A percentile compares a stretch with the other conserved stretches of the same genome.
phyloP scores from a whole-genome alignment of 2,888 invertebrate genomes.

The Podabrus alpinus region DNA sequence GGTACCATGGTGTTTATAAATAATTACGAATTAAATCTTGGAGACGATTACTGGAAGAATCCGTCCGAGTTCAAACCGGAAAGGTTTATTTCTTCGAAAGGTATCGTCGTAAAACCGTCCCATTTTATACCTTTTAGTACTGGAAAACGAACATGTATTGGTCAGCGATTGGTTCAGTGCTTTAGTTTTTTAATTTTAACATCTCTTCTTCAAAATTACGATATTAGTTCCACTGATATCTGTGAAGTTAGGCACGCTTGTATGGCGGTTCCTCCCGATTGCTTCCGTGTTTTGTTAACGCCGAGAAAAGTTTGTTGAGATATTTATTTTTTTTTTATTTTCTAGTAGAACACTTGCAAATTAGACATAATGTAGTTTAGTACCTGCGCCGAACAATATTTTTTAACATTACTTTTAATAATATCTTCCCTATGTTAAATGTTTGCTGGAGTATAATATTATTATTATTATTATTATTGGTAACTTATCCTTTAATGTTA shows the following conservation, averaged over 20 bases:
- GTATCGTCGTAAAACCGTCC: slow-evolving; percentile 61
- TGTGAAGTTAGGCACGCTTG: slow-evolving; percentile 69
- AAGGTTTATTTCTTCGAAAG: slow-evolving; percentile 64
- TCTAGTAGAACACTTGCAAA: not conserved
- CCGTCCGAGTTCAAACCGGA: slow-evolving; percentile 76
- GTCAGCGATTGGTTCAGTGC: slow-evolving; percentile 77
- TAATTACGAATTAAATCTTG: slow-evolving; percentile 79
- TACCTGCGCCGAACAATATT: not conserved
- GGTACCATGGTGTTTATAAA: slow-evolving; percentile 84
- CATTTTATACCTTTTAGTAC: slow-evolving; percentile 86
- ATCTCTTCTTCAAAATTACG: slow-evolving; percentile 72
- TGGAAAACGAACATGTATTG: slow-evolving; percentile 85
- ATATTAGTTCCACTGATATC: slow-evolving; percentile 63
- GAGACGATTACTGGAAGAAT: slow-evolving; percentile 72
- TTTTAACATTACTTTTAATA: not conserved
- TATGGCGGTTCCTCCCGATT: slow-evolving; percentile 75
- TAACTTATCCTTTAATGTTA: not conserved
- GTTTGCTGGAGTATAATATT: slow-evolving; percentile 30
- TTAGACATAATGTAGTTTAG: not conserved
- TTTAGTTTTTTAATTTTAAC: slow-evolving; percentile 76
- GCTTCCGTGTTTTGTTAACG: slow-evolving; percentile 66
- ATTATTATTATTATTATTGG: not conserved
- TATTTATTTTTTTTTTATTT: not conserved
- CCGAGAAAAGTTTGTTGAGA: slow-evolving; percentile 50
- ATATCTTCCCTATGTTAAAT: not conserved